These are phyloP conservation scores for Echeneis naucrates DNA, from an alignment of 2,797 vertebrate genomes.

Conservation along the genomic window DNA sequence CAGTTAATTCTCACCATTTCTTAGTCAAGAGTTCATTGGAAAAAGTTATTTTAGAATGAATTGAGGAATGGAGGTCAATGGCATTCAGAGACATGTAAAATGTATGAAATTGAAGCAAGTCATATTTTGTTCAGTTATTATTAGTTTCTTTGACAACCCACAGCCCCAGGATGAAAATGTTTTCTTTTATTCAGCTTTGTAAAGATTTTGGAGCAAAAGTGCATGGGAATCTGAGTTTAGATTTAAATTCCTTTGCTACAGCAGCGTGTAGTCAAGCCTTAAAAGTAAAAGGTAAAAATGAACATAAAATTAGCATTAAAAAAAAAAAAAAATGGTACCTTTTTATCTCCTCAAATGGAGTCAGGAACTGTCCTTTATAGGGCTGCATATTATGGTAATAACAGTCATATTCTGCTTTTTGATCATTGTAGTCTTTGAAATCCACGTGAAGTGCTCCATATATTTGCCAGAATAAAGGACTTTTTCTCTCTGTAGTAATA, in stretches of 20 bases:
- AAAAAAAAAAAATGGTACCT: neutral
- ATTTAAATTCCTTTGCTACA: conserved; percentile 1
- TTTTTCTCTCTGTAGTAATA: conserved; percentile 65
- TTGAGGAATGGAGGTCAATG: neutral
- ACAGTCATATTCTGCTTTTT: conserved; percentile 43
- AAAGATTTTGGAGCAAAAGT: conserved; percentile 13
- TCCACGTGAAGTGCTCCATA: conserved; percentile 54
- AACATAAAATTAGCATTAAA: conserved; percentile 2
- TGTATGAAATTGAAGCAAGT: neutral
- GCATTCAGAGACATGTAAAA: neutral
- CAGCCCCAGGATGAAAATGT: neutral
- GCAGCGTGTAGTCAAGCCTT: neutral
- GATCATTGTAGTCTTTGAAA: conserved; percentile 59
- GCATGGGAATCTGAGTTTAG: neutral
- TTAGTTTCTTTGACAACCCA: conserved; percentile 2
- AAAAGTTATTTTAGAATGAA: neutral
- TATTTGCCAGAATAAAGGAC: conserved; percentile 66
- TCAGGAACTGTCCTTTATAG: conserved; percentile 15
- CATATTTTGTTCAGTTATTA: neutral
- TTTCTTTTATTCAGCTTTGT: conserved; percentile 20
- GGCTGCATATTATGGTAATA: conserved; percentile 38
- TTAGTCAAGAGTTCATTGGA: neutral
- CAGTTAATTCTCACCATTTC: neutral
- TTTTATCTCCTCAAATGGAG: conserved; percentile 33
- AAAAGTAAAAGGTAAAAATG: neutral